Conservation (phyloP, 2,113 vertebrate species). For the Megaptera novaeangliae region DNA sequence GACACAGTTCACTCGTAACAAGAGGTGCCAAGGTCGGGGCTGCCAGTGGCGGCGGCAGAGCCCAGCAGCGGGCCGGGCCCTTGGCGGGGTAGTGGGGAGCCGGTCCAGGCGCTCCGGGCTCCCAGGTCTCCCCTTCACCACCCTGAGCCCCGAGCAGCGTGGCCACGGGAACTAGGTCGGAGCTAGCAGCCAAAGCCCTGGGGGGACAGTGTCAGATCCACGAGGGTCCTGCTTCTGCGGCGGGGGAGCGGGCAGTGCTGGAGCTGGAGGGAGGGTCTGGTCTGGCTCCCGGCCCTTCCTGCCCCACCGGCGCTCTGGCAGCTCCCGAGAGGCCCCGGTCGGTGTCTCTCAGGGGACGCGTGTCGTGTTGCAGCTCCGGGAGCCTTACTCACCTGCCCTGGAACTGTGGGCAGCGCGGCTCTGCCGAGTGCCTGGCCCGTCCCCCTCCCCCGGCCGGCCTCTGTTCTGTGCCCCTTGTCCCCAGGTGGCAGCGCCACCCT, state of each 20-base stretch:
- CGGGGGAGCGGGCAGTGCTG: fast-evolving
- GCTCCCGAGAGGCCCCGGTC: background rate
- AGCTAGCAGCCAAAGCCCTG: background rate
- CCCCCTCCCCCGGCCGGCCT: background rate
- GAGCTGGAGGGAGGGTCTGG: background rate
- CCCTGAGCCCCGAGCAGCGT: background rate
- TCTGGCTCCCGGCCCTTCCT: background rate
- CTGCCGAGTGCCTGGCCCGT: background rate
- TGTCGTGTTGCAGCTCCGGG: no score
- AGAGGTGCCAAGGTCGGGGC: background rate
- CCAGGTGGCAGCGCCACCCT: background rate
- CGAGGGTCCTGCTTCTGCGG: background rate
- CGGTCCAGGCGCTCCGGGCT: background rate
- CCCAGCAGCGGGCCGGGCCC: background rate
- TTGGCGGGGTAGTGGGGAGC: fast-evolving
- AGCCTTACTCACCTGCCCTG: background rate
- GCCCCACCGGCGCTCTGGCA: fast-evolving
- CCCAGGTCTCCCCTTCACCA: background rate
- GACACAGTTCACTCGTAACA: fast-evolving
- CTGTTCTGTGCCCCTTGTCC: background rate
- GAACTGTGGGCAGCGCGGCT: background rate
- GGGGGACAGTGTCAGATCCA: background rate
- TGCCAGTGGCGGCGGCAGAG: background rate
- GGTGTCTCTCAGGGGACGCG: fast-evolving
- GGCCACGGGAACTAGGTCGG: background rate